phyloP scores from a whole-genome alignment of 2,113 vertebrate genomes.

The chimpanzee (Pan troglodytes) region NHGRI_mPanTro3-v2.1_pri NC_072401.2:39401001-39401500 shows the following conservation, averaged over 20 bases:
- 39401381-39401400: neutral
- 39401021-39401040: slow-evolving; percentile 7
- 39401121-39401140: neutral
- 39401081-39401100: slow-evolving; percentile 40
- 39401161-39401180: slow-evolving; percentile 7
- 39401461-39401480: too few relatives aligned
- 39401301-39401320: neutral
- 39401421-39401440: too few relatives aligned
- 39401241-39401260: neutral
- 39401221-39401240: neutral
- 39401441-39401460: too few relatives aligned
- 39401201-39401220: neutral
- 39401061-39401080: neutral
- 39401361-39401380: neutral
- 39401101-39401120: slow-evolving; percentile 33
- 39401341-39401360: neutral
- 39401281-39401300: neutral
- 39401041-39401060: slow-evolving; percentile 8
- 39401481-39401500: too few relatives aligned
- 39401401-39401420: too few relatives aligned
- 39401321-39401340: neutral
- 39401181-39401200: slow-evolving; percentile 38
- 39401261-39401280: neutral
- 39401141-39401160: neutral
- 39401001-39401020: slow-evolving; percentile 12